These are phyloP conservation scores for Amphimedon queenslandica DNA, from an alignment of 37 sponge, comb jelly and placozoan genomes.

Conservation along the genomic window DNA sequence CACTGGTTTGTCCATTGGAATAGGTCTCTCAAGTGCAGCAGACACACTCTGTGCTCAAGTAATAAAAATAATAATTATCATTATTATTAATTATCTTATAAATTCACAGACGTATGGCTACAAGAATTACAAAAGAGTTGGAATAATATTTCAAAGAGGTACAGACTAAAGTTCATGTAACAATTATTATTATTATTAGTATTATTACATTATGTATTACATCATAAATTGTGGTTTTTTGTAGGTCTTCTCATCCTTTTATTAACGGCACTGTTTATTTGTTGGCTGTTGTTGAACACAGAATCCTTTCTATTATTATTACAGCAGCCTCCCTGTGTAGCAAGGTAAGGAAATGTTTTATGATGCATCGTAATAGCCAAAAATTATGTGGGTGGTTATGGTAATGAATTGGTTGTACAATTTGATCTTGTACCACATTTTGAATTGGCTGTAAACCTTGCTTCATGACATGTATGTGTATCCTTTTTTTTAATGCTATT, in stretches of 20 bases:
- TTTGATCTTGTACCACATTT: background rate
- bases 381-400: background rate
- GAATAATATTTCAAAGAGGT: constrained; percentile 55
- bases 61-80: too few relatives aligned
- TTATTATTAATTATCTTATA: too few relatives aligned
- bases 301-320: constrained; percentile 54
- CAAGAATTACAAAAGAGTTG: constrained; percentile 65
- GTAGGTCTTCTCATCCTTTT: background rate
- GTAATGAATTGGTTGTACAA: too few relatives aligned
- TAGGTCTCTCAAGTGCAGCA: constrained; percentile 2
- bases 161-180: background rate
- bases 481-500: background rate
- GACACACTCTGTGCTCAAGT: constrained; percentile 8
- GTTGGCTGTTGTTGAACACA: background rate
- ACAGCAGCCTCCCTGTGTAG: constrained; percentile 52
- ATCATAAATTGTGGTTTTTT: background rate
- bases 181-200: background rate
- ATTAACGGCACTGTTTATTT: background rate
- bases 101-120: constrained; percentile 44
- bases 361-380: background rate
- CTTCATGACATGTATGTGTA: background rate
- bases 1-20: constrained; percentile 7
- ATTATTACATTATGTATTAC: background rate
- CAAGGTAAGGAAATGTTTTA: background rate
- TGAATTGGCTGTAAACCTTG: background rate